Conservation (phyloP, 2,797 vertebrate genomes). For the Lacerta agilis region DNA sequence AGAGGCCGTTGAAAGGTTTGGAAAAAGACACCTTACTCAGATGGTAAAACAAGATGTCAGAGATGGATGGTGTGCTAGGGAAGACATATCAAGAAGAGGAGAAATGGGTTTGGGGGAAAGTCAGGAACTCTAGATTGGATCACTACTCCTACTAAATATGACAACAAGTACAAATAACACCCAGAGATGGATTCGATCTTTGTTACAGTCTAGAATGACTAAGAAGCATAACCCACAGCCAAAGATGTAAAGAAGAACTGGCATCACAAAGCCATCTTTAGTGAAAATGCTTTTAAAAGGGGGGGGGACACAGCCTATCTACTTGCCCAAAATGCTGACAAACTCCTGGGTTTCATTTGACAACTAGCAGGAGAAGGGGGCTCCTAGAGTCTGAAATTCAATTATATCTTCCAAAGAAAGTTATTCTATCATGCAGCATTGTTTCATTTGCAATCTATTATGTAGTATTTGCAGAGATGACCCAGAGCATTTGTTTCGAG, state of each 20-base stretch:
- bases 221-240: background rate
- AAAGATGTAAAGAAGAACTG: background rate
- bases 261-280: background rate
- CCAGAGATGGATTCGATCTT: background rate
- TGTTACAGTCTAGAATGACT: background rate
- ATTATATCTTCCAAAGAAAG: background rate
- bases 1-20: background rate
- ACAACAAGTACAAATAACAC: background rate
- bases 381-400: background rate
- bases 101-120: background rate
- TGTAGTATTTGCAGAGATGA: background rate
- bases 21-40: background rate
- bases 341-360: background rate
- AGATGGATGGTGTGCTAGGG: background rate
- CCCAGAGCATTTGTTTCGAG: background rate
- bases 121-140: background rate
- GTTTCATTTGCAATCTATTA: background rate
- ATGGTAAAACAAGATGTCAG: background rate
- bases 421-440: background rate
- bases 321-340: background rate
- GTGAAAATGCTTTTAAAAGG: background rate
- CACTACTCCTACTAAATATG: background rate
- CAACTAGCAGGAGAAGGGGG: background rate
- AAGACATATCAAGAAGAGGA: background rate
- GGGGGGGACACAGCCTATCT: background rate